Base-by-base conservation (phyloP, 2,888 invertebrate genomes). In the Conus canariensis region DNA sequence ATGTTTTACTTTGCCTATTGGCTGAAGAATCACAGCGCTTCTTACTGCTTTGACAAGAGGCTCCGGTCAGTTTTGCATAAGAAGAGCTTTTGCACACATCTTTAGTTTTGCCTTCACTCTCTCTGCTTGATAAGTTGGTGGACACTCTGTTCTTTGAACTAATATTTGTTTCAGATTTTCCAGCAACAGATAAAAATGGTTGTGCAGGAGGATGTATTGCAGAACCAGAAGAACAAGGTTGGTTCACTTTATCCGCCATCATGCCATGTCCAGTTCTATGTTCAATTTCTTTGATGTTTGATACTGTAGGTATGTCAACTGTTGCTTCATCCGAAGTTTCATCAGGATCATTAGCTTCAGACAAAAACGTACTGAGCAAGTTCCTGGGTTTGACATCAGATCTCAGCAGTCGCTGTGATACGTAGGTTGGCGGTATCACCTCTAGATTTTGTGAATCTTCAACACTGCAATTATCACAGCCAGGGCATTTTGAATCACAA, bases 341-440 rank as follows among this genome's bases (percentile, higher is more conserved):
- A n/a, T 30, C 77, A 14, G 9, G 8, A 30, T 30, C 77, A 5
- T 80, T 30, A 10, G 10, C 77, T 14, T 30, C 30, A 10, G 77
- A 45, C 16, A 14, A 25, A 80, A 12, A 58, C 14, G 56, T 25
- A 83, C 82, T 9, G 25, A 83, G 25, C 82, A 83, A 22, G 82
- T 25, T 19, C 16, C 82, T 83, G 58, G 82, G 82, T 22, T 22
- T 83, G 6, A 19, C 56, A 7, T 14, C 16, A 19, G 56, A 4
- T 58, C 58, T 83, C 10, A 19, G 22, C 19, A 16, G 12, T 25
- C 82, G 58, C 1, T 12, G 82, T 19, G 56, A 19, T 56, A 83
- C 58, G 22, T 83, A 74, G 0, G 87, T 87, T 56, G 87, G 87
- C 1, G 87, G 87, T 19, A 87, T 87, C 87, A 87, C 74, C 74